Conservation (phyloP, 2,797 vertebrate genomes). For the Morelia viridis region DNA sequence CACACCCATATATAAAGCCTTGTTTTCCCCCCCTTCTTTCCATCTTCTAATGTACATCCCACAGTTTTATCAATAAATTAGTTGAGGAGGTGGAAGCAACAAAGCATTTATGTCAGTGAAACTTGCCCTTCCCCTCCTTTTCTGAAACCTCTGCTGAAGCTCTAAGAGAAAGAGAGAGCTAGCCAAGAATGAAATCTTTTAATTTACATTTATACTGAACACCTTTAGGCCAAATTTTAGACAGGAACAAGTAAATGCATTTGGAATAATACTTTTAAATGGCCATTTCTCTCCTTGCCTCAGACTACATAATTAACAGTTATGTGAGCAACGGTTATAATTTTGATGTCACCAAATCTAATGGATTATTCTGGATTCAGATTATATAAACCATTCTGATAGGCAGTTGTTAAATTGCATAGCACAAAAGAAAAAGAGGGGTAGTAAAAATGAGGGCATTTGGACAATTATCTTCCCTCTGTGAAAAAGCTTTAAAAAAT, state of each 20-base stretch:
- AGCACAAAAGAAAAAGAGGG: not conserved
- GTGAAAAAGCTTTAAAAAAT: not conserved
- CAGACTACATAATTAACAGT: not conserved
- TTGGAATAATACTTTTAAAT: not conserved
- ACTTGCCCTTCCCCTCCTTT: not conserved
- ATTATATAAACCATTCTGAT: not conserved
- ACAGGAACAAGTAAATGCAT: not conserved
- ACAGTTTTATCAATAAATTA: not conserved
- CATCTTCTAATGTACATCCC: not conserved
- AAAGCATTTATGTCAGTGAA: not conserved
- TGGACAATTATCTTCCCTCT: not conserved
- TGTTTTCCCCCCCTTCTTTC: not conserved
- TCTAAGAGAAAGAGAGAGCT: not conserved
- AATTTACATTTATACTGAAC: constrained; percentile 9
- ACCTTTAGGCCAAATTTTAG: not conserved
- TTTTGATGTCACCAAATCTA: not conserved
- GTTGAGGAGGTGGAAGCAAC: not conserved
- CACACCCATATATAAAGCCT: not conserved
- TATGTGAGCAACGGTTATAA: not conserved
- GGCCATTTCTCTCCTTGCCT: not conserved
- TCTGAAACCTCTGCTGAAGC: not conserved
- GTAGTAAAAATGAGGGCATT: not conserved
- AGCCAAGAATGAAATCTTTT: constrained; percentile 12
- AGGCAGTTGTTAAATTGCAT: not conserved
- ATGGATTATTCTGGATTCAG: not conserved